A percentile compares a stretch with the other conserved stretches of the same genome.
phyloP scores from a whole-genome alignment of 2,797 vertebrate species.

The Arctocebus calabarensis region DNA sequence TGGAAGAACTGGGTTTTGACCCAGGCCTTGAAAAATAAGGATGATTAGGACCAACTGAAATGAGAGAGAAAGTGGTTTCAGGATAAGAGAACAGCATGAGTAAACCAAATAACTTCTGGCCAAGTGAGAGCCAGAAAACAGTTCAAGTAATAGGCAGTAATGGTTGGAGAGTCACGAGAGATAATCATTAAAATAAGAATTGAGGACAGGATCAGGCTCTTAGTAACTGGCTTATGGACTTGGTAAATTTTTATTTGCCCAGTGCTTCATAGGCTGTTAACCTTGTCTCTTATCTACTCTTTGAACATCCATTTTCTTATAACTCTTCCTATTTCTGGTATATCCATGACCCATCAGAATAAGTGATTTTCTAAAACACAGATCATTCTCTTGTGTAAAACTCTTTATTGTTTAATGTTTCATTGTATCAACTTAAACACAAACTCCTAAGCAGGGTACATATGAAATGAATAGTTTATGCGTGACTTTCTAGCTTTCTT shows the following conservation, averaged over 20 bases:
- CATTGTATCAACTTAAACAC: neutral
- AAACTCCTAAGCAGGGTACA: neutral
- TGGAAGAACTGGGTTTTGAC: neutral
- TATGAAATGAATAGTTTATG: neutral
- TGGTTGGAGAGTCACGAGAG: neutral
- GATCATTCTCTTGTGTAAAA: neutral
- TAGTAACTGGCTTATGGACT: neutral
- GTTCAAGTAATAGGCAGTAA: neutral
- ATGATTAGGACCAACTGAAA: neutral
- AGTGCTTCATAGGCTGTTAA: neutral
- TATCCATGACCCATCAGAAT: neutral
- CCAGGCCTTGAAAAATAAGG: neutral
- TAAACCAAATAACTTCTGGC: neutral
- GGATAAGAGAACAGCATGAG: neutral
- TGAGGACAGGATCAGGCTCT: neutral
- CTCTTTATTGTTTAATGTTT: neutral
- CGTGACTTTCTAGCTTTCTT: neutral
- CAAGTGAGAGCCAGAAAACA: neutral
- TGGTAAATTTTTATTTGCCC: neutral
- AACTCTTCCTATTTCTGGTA: neutral
- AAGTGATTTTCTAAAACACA: slow-evolving; percentile 7
- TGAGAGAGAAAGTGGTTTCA: neutral
- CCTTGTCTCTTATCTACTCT: neutral
- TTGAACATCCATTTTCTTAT: neutral
- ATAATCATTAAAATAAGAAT: neutral